A percentile compares a stretch with the other conserved stretches of the same genome.
Conservation (phyloP, 2,113 vertebrate genomes). For the Puntigrus tetrazona region DNA sequence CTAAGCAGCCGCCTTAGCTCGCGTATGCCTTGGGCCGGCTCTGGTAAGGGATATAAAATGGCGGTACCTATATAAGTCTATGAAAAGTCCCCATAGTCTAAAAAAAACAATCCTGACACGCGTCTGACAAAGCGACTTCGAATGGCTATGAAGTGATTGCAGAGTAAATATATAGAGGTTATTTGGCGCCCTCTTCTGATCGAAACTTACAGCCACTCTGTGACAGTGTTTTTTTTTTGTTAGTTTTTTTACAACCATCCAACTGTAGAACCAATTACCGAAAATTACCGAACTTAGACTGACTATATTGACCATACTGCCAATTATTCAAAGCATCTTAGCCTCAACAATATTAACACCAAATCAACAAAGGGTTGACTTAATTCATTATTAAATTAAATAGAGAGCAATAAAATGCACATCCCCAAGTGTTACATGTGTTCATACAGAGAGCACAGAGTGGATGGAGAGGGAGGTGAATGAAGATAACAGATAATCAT, state of each 20-base stretch:
- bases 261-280: too few relatives aligned
- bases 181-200: neutral
- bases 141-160: neutral
- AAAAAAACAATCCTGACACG: too few relatives aligned
- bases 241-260: too few relatives aligned
- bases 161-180: neutral
- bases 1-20: too few relatives aligned
- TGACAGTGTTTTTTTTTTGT: too few relatives aligned
- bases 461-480: neutral
- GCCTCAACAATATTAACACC: neutral
- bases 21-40: too few relatives aligned
- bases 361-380: neutral
- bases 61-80: too few relatives aligned
- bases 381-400: neutral
- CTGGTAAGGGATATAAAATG: too few relatives aligned
- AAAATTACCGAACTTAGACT: neutral
- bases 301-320: neutral
- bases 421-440: neutral
- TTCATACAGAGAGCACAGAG: neutral
- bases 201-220: neutral
- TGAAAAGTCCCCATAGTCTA: too few relatives aligned
- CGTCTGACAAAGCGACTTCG: too few relatives aligned
- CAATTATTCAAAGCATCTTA: neutral
- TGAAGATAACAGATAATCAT: conserved; percentile 46
- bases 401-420: neutral